Percentiles rank a stretch among this genome's conserved stretches.
Conservation (phyloP, 2,797 vertebrate genomes). For the Sternotherus odoratus region DNA sequence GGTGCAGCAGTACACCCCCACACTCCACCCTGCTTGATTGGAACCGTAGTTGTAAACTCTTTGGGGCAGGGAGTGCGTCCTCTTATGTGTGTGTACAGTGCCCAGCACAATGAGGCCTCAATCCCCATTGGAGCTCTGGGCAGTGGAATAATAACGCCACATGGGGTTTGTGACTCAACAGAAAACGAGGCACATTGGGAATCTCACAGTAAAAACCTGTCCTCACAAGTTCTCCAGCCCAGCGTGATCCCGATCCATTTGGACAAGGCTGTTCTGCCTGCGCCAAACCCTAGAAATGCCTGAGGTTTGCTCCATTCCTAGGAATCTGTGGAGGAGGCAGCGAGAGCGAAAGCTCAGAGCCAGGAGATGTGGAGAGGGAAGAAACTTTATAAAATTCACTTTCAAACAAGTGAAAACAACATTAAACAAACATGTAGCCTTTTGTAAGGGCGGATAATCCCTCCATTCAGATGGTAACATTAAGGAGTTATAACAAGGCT, state of each 20-base stretch:
- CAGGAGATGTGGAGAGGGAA: not conserved
- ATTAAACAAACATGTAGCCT: conserved; percentile 17
- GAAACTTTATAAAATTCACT: conserved; percentile 15
- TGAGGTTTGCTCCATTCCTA: not conserved
- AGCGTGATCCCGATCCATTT: too few relatives aligned
- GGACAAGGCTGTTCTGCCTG: accelerated
- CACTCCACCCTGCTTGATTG: not conserved
- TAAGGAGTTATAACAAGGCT: conserved; percentile 59
- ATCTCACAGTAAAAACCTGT: not conserved
- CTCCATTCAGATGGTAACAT: conserved; percentile 66
- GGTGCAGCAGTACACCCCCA: not conserved
- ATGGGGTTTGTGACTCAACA: not conserved
- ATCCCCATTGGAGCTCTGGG: not conserved
- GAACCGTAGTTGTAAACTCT: not conserved
- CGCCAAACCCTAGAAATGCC: accelerated
- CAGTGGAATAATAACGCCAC: not conserved
- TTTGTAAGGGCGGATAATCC: conserved; percentile 62
- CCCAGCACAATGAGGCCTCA: not conserved
- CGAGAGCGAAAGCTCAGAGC: not conserved
- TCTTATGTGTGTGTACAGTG: not conserved
- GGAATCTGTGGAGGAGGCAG: not conserved
- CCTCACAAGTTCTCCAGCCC: not conserved
- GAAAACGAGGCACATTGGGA: not conserved
- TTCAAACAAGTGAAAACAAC: conserved; percentile 40
- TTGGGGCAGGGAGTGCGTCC: not conserved